These are phyloP conservation scores for Sciurus carolinensis DNA, from an alignment of 2,797 vertebrate genomes.

Conservation along the genomic window DNA sequence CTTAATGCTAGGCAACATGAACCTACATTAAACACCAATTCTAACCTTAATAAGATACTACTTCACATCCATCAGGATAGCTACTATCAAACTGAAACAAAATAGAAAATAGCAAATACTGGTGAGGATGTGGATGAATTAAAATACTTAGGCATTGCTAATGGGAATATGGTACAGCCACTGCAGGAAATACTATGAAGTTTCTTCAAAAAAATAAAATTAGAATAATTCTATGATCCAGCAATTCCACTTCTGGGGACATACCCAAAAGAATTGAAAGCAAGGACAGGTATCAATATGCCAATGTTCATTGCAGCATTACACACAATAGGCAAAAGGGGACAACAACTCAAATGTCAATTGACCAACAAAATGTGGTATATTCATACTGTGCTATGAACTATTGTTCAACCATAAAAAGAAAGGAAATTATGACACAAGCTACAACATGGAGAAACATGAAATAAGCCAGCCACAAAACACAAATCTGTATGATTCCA, in stretches of 20 bases:
- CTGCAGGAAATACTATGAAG: not conserved
- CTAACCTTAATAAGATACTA: conserved; percentile 1
- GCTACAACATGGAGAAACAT: not conserved
- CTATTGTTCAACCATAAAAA: conserved; percentile 9
- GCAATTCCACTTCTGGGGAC: not conserved
- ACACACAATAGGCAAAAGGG: conserved; percentile 40
- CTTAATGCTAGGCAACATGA: not conserved
- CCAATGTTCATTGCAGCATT: not conserved
- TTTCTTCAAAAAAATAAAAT: conserved; percentile 42
- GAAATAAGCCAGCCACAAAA: conserved; percentile 35
- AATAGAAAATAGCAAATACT: conserved; percentile 34
- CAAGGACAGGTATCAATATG: not conserved
- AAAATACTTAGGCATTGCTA: not conserved
- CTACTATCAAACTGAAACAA: not conserved
- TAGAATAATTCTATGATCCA: conserved; percentile 33
- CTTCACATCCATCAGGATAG: not conserved
- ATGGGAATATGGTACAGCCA: not conserved
- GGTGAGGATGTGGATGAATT: not conserved
- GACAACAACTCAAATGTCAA: conserved; percentile 48
- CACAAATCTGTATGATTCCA: not conserved
- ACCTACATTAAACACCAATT: conserved; percentile 31
- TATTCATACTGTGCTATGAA: not conserved
- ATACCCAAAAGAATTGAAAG: conserved; percentile 7
- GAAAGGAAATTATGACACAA: conserved; percentile 11
- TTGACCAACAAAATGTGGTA: not conserved